Evolutionary conservation across 2,888 invertebrate species (phyloP).

Genomic region (Dicroscelio sp.): DNA sequence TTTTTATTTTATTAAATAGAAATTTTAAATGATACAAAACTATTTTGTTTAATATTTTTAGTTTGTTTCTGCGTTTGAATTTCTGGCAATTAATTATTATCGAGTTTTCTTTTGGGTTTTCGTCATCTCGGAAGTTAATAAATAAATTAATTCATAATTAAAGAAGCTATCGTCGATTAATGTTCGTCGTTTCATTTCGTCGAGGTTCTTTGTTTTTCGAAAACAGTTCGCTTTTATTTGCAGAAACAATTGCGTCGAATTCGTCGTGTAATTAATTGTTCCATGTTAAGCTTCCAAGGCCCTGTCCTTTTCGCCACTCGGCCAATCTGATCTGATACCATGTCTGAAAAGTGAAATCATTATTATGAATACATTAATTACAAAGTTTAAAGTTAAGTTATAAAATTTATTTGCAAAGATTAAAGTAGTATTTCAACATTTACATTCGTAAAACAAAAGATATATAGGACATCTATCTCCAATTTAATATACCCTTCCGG

Average conservation of each 20-base stretch:
- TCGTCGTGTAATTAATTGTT: conserved; percentile 63
- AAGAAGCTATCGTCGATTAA: conserved; percentile 33
- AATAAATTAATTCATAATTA: conserved; percentile 49
- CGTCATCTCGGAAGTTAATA: conserved; percentile 59
- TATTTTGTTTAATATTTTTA: conserved; percentile 53
- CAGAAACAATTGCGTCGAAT: conserved; percentile 67
- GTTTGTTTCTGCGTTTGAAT: conserved; percentile 56
- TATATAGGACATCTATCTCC: no score
- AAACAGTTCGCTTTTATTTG: conserved; percentile 38
- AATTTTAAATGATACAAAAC: not conserved
- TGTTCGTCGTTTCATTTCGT: conserved; percentile 26
- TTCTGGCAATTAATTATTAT: not conserved
- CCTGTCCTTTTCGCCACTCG: conserved; percentile 91
- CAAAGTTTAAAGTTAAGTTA: no score
- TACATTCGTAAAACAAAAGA: no score
- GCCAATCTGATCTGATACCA: conserved; percentile 91
- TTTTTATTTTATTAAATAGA: not conserved
- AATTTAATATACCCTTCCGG: no score
- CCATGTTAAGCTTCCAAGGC: conserved; percentile 88
- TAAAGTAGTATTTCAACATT: no score
- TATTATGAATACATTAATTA: no score
- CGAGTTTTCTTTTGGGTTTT: not conserved
- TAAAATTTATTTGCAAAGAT: no score
- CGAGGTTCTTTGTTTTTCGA: conserved; percentile 8
- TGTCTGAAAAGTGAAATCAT: conserved; percentile 88